Conservation (phyloP, 2,113 vertebrate species). For the Pygoscelis antarcticus region DNA sequence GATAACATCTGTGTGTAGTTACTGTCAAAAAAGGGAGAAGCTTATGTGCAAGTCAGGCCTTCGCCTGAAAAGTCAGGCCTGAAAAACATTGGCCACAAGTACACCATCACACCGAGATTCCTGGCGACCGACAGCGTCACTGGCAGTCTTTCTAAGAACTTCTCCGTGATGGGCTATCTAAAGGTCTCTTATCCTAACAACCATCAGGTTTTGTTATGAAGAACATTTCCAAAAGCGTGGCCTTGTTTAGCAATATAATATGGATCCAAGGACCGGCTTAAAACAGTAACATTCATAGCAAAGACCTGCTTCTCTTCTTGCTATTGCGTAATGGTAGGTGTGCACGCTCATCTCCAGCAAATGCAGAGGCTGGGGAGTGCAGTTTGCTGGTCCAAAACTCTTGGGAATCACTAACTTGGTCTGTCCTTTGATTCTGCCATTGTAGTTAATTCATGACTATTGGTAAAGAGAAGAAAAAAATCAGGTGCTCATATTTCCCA, state of each 20-base stretch:
- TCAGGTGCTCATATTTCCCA: neutral
- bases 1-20: neutral
- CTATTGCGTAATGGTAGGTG: rapidly evolving
- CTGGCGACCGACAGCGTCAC: rapidly evolving
- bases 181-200: neutral
- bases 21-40: neutral
- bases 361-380: neutral
- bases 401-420: neutral
- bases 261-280: neutral
- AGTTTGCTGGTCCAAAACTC: neutral
- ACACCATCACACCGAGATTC: rapidly evolving
- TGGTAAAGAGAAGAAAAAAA: neutral
- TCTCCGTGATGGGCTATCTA: neutral
- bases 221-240: neutral
- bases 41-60: neutral
- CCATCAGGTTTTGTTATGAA: neutral
- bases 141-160: neutral
- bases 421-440: neutral
- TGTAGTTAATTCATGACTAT: neutral
- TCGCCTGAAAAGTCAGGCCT: neutral
- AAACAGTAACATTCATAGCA: neutral
- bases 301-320: neutral
- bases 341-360: neutral
- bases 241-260: neutral
- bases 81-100: neutral